These are phyloP conservation scores for Temnothorax ravouxi DNA, from an alignment of 2,888 invertebrate species.

Conservation along the genomic window DNA sequence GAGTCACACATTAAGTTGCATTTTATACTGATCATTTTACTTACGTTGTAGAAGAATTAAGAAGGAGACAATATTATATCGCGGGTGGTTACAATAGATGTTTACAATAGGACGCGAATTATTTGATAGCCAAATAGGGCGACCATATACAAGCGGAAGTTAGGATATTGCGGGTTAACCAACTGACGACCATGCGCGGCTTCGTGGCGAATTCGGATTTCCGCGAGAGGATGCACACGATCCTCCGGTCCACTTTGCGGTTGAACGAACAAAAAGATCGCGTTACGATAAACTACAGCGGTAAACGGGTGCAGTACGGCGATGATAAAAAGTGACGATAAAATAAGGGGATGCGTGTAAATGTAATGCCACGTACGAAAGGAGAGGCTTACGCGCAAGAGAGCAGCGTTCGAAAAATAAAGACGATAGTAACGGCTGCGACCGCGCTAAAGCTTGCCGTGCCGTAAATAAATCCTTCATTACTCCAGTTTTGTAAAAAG, in stretches of 20 bases:
- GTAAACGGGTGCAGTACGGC: background rate
- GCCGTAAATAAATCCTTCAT: conserved; percentile 29
- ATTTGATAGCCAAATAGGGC: conserved; percentile 41
- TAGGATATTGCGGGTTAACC: conserved; percentile 73
- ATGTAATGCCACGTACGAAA: conserved; percentile 4
- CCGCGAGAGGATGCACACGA: conserved; percentile 31
- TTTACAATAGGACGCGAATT: conserved; percentile 38
- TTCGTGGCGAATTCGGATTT: conserved; percentile 55
- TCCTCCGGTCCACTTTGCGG: conserved; percentile 40
- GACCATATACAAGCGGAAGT: conserved; percentile 61
- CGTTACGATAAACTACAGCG: conserved; percentile 33
- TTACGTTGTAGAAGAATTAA: background rate
- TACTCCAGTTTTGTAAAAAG: background rate
- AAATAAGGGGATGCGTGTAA: background rate
- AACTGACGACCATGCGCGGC: conserved; percentile 68
- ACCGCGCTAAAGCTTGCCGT: background rate
- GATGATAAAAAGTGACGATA: conserved; percentile 38
- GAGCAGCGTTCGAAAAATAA: conserved; percentile 16
- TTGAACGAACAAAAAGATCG: conserved; percentile 35
- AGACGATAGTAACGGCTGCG: background rate
- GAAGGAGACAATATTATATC: background rate
- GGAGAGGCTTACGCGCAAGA: background rate
- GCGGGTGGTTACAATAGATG: background rate
- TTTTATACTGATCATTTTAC: background rate
- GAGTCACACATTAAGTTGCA: background rate